Evolutionary conservation across 2,113 vertebrate genomes (phyloP).

Genomic region (Lepus europaeus): DNA sequence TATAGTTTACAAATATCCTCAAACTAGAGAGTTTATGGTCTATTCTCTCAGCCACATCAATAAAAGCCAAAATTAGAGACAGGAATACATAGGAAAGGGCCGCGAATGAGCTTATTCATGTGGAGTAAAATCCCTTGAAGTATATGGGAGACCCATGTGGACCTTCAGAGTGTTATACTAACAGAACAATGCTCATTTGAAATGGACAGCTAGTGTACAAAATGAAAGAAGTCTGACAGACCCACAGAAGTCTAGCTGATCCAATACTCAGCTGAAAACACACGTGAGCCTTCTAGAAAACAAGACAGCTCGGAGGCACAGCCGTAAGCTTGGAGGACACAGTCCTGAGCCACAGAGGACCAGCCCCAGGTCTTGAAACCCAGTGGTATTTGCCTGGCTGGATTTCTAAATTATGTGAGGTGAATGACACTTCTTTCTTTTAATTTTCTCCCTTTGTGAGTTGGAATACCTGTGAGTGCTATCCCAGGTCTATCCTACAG

Average conservation of each 20-base stretch:
- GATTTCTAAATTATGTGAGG: constrained; percentile 21
- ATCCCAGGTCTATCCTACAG: too few relatives aligned
- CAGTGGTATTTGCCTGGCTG: not conserved
- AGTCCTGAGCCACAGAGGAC: not conserved
- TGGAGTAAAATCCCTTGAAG: not conserved
- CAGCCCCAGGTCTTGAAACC: not conserved
- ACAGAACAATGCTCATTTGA: not conserved
- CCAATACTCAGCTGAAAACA: not conserved
- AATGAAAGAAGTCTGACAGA: not conserved
- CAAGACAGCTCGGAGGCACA: not conserved
- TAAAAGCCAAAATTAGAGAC: not conserved
- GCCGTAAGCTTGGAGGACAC: not conserved
- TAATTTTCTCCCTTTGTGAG: not conserved
- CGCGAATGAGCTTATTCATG: not conserved
- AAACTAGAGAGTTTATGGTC: not conserved
- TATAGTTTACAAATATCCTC: not conserved
- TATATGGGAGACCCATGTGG: not conserved
- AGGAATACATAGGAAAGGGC: not conserved
- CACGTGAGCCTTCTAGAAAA: not conserved
- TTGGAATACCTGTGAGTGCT: not conserved
- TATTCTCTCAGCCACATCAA: not conserved
- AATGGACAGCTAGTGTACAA: not conserved
- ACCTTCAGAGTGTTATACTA: not conserved
- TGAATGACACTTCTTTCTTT: not conserved
- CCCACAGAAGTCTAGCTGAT: not conserved